Conservation (phyloP, 2,888 invertebrate genomes). For the Cataglyphis livida region DNA sequence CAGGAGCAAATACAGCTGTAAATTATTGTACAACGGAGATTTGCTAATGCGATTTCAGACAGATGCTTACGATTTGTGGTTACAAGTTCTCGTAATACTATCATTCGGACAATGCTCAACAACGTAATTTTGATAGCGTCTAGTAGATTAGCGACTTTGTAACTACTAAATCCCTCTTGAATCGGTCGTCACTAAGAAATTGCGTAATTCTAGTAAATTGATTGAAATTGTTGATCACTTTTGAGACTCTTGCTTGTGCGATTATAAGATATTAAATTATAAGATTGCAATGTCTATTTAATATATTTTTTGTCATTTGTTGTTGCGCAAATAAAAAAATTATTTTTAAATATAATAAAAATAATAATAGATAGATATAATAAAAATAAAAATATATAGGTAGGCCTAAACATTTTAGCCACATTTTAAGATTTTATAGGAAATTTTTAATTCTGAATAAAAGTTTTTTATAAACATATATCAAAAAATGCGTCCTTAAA, state of each 20-base stretch:
- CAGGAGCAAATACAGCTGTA: background rate
- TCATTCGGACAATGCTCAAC: conserved; percentile 35
- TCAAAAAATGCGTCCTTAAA: no score
- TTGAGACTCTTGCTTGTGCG: background rate
- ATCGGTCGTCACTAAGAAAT: conserved; percentile 14
- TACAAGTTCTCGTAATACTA: conserved; percentile 30
- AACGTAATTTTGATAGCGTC: conserved; percentile 32
- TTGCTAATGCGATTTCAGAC: conserved; percentile 31
- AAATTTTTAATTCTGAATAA: no score
- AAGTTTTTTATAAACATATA: no score
- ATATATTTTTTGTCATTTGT: background rate
- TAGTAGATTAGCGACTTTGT: conserved; percentile 39
- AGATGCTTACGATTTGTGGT: conserved; percentile 45
- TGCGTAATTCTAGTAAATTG: conserved; percentile 24
- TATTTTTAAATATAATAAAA: background rate
- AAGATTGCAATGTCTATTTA: background rate
- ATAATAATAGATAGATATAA: background rate
- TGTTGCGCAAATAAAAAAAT: background rate
- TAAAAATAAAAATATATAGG: no score
- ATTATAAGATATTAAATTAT: background rate
- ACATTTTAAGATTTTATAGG: no score
- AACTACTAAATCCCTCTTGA: conserved; percentile 23
- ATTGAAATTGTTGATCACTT: background rate
- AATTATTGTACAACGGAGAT: conserved; percentile 24
- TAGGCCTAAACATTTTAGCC: no score